phyloP scores from a whole-genome alignment of 2,888 invertebrate species.

The Thymelicus lineola region DNA sequence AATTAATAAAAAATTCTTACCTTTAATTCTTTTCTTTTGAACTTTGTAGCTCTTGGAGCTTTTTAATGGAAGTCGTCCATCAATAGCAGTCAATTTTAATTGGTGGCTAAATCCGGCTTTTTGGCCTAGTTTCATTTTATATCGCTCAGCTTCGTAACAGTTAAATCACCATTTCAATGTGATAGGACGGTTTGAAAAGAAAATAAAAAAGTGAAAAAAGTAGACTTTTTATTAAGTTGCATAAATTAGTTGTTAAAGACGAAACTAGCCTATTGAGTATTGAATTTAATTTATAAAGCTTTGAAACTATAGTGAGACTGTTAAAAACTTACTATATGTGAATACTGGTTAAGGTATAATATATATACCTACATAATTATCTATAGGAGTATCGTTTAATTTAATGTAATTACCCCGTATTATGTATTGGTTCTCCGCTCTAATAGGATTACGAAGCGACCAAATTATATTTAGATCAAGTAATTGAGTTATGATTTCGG shows the following conservation, averaged over 20 bases:
- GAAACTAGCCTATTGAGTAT: too few species aligned
- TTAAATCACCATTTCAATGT: neutral
- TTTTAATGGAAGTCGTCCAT: slow-evolving; percentile 17
- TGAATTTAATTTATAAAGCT: neutral
- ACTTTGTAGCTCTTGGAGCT: neutral
- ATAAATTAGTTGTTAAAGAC: too few species aligned
- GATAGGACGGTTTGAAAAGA: too few species aligned
- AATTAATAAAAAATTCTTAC: neutral
- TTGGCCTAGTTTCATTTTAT: slow-evolving; percentile 16
- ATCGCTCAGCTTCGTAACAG: slow-evolving; percentile 1
- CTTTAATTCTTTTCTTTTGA: neutral
- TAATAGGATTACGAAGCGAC: slow-evolving; percentile 22
- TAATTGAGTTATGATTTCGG: slow-evolving; percentile 23
- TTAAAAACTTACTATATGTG: too few species aligned
- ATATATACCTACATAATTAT: too few species aligned
- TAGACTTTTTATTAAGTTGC: too few species aligned
- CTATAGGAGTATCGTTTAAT: neutral
- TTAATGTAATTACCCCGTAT: slow-evolving; percentile 16
- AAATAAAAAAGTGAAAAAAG: too few species aligned
- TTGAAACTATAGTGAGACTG: too few species aligned
- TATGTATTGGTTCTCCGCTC: slow-evolving; percentile 8
- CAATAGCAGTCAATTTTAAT: slow-evolving; percentile 29
- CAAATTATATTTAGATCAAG: slow-evolving; percentile 14
- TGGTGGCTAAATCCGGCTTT: slow-evolving; percentile 26
- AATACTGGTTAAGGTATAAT: neutral